Base-by-base conservation (phyloP, 2,113 vertebrate genomes). In the Zapornia atra region DNA sequence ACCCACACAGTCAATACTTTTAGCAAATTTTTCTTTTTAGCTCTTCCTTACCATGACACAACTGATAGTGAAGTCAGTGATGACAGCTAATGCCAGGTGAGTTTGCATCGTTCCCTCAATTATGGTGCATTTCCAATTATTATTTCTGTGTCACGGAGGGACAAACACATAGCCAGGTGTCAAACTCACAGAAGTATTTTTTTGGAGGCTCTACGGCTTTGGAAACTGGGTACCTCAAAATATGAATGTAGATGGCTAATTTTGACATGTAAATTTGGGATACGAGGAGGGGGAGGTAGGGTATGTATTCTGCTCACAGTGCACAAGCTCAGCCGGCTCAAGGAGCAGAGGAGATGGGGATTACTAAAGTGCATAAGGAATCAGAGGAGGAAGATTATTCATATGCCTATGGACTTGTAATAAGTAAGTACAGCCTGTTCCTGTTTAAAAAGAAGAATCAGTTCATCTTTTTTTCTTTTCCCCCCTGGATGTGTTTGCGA, bases 321-420 rank as follows among this genome's bases (percentile, higher is more conserved):
- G 46, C 40, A 77, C 15, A 50, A 31, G 29, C 71, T 83, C 64
- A 86, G 69, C 42, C 61, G 83, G 65, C 76, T 94, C 60, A 83
- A 86, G 34, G 15, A 94, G 29, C 24, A 88, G 82, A 88, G 68
- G 71, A 90, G 42, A 88, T 77, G 48, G 19, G 36, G 68, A 86
- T 94, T 92, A 91, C 36, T 59, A 34, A 86, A 92, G 34, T 53
- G 75, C 61, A 51, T 75, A 86, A 66, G 34, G 48, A 94, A 94
- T 90, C 50, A 81, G 64, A 90, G 31, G 29, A 95, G 40, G 64
- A 90, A 91, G 85, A 93, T 76, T 83, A 91, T 94, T 88, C 75
- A 40, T 65, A 69, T 90, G 69, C 57, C 64, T 86, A 61, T 84
- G 69, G 53, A 86, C 20, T 90, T 86, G 56, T 86, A 91, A 94